Percentiles rank a stretch among this genome's conserved stretches.
These are phyloP conservation scores for Scortum barcoo DNA, from an alignment of 2,113 vertebrate species.

Conservation along the genomic window DNA sequence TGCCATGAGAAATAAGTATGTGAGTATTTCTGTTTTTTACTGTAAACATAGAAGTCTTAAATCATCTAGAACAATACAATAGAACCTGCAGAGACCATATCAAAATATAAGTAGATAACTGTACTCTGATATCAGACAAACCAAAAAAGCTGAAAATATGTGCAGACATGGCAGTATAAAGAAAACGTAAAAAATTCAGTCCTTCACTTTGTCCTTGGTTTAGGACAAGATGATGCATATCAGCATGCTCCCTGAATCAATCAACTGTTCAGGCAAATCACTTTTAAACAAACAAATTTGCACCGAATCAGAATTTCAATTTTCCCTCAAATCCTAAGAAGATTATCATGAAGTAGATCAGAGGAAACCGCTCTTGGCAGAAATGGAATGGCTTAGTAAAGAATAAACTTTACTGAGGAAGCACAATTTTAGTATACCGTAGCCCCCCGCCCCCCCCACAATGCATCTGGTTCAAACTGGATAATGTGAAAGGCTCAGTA, in stretches of 20 bases:
- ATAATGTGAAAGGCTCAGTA: conserved; percentile 35
- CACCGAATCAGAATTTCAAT: conserved; percentile 64
- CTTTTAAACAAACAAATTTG: conserved; percentile 68
- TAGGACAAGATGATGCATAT: conserved; percentile 40
- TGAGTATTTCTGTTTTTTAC: background rate
- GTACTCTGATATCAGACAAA: background rate
- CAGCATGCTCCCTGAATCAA: conserved; percentile 42
- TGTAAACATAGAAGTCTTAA: background rate
- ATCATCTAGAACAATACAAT: background rate
- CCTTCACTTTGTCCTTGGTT: conserved; percentile 49
- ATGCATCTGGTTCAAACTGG: conserved; percentile 20
- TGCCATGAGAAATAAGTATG: background rate
- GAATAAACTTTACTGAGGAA: conserved; percentile 59
- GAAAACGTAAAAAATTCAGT: background rate
- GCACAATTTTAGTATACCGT: conserved; percentile 40
- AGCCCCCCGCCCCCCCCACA: background rate
- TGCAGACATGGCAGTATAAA: background rate
- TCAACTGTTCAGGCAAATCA: conserved; percentile 56
- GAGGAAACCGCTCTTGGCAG: conserved; percentile 50
- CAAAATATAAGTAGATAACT: background rate
- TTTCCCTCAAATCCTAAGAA: conserved; percentile 54
- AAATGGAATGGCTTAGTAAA: conserved; percentile 58
- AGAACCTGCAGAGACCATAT: background rate
- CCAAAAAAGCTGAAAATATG: background rate
- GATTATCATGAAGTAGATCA: conserved; percentile 67